These are phyloP conservation scores for Pavo muticus DNA, from an alignment of 2,113 vertebrate genomes.

Conservation along the genomic window DNA sequence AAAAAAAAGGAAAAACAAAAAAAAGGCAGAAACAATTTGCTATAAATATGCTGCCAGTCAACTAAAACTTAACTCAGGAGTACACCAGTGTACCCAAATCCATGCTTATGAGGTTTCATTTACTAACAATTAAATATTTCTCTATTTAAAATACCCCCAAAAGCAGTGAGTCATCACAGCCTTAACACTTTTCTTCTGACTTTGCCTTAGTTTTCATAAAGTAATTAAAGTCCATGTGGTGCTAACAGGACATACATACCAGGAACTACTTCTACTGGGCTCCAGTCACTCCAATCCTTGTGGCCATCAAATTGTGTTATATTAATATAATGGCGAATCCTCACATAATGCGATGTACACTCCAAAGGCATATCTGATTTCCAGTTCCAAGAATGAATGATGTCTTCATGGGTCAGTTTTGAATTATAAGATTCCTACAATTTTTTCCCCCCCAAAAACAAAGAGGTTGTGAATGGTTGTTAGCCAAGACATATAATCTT, in stretches of 20 bases:
- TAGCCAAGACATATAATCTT: not conserved
- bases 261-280: conserved; percentile 55
- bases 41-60: not conserved
- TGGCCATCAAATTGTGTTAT: conserved; percentile 58
- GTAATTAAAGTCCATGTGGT: not conserved
- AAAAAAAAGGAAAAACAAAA: not conserved
- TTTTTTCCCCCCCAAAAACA: not conserved
- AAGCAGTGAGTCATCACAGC: not conserved
- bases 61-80: not conserved
- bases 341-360: conserved; percentile 73
- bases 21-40: not conserved
- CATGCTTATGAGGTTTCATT: not conserved
- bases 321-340: conserved; percentile 72
- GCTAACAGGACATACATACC: conserved; percentile 62
- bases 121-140: not conserved
- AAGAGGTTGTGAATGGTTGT: not conserved
- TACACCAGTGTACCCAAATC: not conserved
- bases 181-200: not conserved
- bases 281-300: conserved; percentile 80
- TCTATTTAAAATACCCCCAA: not conserved
- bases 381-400: conserved; percentile 78
- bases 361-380: conserved; percentile 79
- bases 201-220: not conserved
- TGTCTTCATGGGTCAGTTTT: conserved; percentile 48
- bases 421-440: conserved; percentile 66